Evolutionary conservation across 2,113 vertebrate genomes (phyloP).

Genomic region (Cynocephalus volans): DNA sequence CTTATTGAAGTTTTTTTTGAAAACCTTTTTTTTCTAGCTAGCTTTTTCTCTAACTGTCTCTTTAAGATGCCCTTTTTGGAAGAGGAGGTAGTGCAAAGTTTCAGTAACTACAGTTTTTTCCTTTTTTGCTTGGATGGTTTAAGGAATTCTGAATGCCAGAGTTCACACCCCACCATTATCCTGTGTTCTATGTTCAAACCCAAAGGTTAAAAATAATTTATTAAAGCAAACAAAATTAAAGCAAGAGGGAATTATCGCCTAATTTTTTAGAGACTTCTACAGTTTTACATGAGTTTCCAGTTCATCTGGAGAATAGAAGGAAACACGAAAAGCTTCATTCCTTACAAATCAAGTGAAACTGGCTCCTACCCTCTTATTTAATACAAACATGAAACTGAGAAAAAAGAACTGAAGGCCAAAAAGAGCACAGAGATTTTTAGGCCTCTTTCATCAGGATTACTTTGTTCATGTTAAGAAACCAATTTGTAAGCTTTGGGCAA

Average conservation of each 20-base stretch:
- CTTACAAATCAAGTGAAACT: constrained; percentile 1
- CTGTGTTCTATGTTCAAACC: not conserved
- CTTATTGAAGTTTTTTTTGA: not conserved
- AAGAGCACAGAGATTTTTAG: not conserved
- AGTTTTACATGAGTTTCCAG: constrained; percentile 31
- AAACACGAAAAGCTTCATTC: constrained; percentile 56
- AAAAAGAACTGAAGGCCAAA: not conserved
- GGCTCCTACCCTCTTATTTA: not conserved
- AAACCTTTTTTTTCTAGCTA: not conserved
- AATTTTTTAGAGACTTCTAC: not conserved
- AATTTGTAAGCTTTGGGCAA: not conserved
- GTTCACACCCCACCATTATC: not conserved
- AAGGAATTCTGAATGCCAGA: constrained; percentile 4
- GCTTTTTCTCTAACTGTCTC: not conserved
- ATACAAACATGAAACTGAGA: not conserved
- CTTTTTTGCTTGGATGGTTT: constrained; percentile 19
- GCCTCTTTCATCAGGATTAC: not conserved
- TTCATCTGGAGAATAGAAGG: not conserved
- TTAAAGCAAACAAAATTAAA: constrained; percentile 60
- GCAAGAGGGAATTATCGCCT: not conserved
- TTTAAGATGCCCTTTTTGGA: not conserved
- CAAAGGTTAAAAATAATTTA: constrained; percentile 52
- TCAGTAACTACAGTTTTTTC: not conserved
- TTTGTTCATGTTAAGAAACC: not conserved
- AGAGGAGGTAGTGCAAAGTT: not conserved